phyloP scores from a whole-genome alignment of 2,888 invertebrate genomes.

The Halictus quadricinctus region DNA sequence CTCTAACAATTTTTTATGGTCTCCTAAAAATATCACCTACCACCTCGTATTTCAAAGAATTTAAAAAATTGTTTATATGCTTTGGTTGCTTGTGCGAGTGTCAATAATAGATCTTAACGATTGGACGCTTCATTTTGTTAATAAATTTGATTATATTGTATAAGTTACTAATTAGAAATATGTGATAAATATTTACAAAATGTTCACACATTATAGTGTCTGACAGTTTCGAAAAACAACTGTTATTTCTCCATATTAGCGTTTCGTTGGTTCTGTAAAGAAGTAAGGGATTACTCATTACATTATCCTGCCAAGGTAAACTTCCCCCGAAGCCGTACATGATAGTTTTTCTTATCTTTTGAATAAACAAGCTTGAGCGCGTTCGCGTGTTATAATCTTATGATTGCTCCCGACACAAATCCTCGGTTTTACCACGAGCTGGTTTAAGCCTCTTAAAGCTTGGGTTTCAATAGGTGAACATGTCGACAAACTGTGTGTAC shows the following conservation, averaged over 20 bases:
- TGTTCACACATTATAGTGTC: too few relatives aligned
- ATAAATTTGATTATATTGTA: background rate
- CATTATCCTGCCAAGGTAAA: background rate
- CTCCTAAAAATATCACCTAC: background rate
- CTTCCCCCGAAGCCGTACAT: background rate
- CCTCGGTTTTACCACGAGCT: slow-evolving; percentile 43
- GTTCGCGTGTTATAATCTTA: slow-evolving; percentile 36
- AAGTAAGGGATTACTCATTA: background rate
- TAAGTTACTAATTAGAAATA: background rate
- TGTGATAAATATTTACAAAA: background rate
- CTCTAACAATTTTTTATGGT: background rate
- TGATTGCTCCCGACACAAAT: slow-evolving; percentile 40
- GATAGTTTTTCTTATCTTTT: slow-evolving; percentile 10
- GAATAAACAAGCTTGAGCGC: slow-evolving; percentile 31
- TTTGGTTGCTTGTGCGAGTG: too few relatives aligned
- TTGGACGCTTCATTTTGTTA: background rate
- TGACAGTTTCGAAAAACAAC: background rate
- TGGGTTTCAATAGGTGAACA: slow-evolving; percentile 41
- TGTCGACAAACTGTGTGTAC: slow-evolving; percentile 19
- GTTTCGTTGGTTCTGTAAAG: background rate
- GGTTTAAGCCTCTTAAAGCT: slow-evolving; percentile 44
- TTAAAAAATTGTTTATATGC: too few relatives aligned
- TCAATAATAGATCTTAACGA: too few relatives aligned
- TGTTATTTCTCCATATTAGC: background rate
- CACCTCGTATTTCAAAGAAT: too few relatives aligned